Base-by-base conservation (phyloP, 2,113 vertebrate species). In the Barbus barbus region DNA sequence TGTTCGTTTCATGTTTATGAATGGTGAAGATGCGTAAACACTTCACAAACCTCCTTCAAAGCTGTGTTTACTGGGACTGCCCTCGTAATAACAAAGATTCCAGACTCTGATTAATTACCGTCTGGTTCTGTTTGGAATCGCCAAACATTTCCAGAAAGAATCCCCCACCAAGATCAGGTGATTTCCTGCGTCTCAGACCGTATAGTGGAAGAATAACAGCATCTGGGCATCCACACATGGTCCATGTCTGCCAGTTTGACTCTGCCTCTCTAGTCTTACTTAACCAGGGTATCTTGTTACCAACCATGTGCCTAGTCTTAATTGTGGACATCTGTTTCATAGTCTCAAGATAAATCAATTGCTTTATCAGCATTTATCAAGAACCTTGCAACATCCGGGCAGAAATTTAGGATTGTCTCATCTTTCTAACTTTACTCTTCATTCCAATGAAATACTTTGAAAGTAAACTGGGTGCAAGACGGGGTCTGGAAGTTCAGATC, bases 21-120 rank as follows among this genome's bases (percentile, higher is more conserved):
- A 82, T 87, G 87, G 44, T 86, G 69, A 53, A 65, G 82, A 31
- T 41, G 48, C 72, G 75, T 90, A 82, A 84, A 82, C 69, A 56
- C 38, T 51, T 65, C 1, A 18, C 78, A 16, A 84, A 82, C 73
- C 33, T 71, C 56, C 78, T 84, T 82, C 81, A 75, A 82, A 87
- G 79, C 56, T 76, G 51, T 88, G 86, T 86, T 84, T 84, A 85
- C 56, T 26, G 44, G 56, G 82, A 20, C 46, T 76, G 51, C 41
- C 11, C 31, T 82, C 73, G 28, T 82, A 81, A 58, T 77, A 69
- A 81, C 84, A 63, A 63, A 41, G 36, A 26, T n/a, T 44, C 83
- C 83, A 22, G 36, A 78, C 84, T 86, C 65, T 91, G 89, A 92
- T 92, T 89, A 89, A 91, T 91, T 86, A 82, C 81, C 3, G 18